Percentiles rank a stretch among this genome's conserved stretches.
Conservation (phyloP, 2,888 invertebrate genomes). For the Polietes domitor region DNA sequence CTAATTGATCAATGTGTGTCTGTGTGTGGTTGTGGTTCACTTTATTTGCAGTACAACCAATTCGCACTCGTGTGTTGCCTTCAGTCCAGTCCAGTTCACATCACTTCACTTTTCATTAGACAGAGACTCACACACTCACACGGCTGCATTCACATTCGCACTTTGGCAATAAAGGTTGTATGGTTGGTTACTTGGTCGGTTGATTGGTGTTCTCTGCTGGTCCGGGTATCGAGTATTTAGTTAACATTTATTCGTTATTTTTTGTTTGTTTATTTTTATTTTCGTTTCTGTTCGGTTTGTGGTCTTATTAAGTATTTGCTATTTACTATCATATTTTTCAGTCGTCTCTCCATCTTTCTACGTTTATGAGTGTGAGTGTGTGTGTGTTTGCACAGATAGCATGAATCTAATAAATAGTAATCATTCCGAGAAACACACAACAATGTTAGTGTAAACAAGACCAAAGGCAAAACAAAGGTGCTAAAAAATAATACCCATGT, state of each 20-base stretch:
- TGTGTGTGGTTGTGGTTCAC: neutral
- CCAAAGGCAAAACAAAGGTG: slow-evolving; percentile 12
- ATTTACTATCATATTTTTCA: too few species aligned
- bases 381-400: neutral
- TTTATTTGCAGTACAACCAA: slow-evolving; percentile 6
- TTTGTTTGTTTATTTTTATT: neutral
- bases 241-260: slow-evolving; percentile 17
- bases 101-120: slow-evolving; percentile 28
- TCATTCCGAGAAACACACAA: neutral
- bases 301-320: slow-evolving; percentile 6
- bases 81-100: neutral
- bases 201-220: too few species aligned
- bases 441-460: slow-evolving; percentile 5
- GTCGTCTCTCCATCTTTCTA: neutral
- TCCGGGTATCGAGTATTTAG: slow-evolving; percentile 9
- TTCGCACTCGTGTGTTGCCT: slow-evolving; percentile 19
- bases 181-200: neutral
- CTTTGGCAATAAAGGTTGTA: slow-evolving; percentile 1
- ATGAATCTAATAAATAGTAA: neutral
- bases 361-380: too few species aligned
- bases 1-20: slow-evolving; percentile 13
- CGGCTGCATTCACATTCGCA: neutral
- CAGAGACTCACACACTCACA: neutral
- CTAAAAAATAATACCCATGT: slow-evolving; percentile 11
- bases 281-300: slow-evolving; percentile 3